Evolutionary conservation across 2,888 invertebrate genomes (phyloP), one percentile per base, ranked within the genome.

Genomic region (Rhogogaster chlorosoma): DNA sequence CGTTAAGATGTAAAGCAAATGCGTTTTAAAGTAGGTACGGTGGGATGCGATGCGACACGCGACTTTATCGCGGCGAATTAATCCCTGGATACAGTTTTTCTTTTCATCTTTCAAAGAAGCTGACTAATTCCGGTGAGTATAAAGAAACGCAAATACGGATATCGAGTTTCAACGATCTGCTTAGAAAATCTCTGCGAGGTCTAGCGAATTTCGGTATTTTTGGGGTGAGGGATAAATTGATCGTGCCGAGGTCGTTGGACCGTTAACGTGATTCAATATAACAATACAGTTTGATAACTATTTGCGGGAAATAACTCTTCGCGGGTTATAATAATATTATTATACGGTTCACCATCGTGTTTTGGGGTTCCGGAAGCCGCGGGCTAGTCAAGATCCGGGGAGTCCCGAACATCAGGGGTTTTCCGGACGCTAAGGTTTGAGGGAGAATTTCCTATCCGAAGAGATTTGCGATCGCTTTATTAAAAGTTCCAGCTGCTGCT

Each of bases 401-500:
- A 38, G 53, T 22, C 26, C 49, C 15, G 38, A 80, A 70, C 67
- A 67, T 61, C 64, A 61, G 12, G 45, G 22, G 45, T 22, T 29
- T 38, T 45, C 26, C 42, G 67, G 22, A 42, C 57, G 57, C 32
- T 22, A 18, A 61, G 73, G 38, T 73, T 67, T 38, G 75, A 85
- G 86, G 87, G 85, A 86, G 87, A 85, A 84, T 86, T 77, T 77
- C 75, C 73, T 85, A 70, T 70, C 86, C 85, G 84, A 85, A 73
- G 86, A 88, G 89, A 90, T 90, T 90, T 89, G 90, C 87, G 89
- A 92, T 91, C 88, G 89, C 89, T 91, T 92, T 91, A 92, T 92
- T 91, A 91, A 91, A 91, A 91, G 88, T 90, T 89, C 87, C 91
- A 91, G 91, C 91, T 90, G 91, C 88, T 88, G 84, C 53, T n/a